A percentile compares a stretch with the other conserved stretches of the same genome.
Evolutionary conservation across 2,797 vertebrate species (phyloP).

Genomic region (Oceanodroma leucorhoa): DNA sequence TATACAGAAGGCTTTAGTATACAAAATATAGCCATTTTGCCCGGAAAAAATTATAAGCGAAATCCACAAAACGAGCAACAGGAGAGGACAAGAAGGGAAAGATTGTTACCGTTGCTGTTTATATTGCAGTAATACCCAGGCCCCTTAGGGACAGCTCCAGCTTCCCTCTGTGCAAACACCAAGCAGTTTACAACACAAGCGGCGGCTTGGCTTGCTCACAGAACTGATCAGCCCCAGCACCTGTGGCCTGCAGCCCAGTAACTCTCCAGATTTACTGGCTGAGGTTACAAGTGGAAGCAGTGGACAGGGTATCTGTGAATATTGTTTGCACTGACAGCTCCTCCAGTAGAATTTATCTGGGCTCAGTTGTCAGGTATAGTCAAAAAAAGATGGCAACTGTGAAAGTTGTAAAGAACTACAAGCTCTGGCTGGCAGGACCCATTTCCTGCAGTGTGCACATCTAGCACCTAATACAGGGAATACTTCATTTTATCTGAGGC

Average conservation of each 20-base stretch:
- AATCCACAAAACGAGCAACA: neutral
- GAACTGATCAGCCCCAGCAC: neutral
- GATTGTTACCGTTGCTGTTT: accelerated
- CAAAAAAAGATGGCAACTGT: neutral
- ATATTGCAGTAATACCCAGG: neutral
- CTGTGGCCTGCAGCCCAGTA: neutral
- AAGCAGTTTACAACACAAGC: accelerated
- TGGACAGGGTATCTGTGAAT: neutral
- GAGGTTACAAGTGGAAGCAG: neutral
- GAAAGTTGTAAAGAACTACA: neutral
- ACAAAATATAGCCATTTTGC: neutral
- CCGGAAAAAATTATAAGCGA: neutral
- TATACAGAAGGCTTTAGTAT: neutral
- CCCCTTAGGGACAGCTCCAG: neutral
- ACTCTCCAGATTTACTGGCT: neutral
- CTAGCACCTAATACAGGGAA: neutral
- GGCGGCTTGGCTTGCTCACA: accelerated
- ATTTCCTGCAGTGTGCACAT: neutral
- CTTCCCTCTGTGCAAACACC: accelerated
- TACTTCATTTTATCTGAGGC: neutral
- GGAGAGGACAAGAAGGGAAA: neutral
- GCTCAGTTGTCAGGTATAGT: neutral
- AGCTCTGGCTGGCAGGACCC: neutral
- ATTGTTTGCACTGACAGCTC: neutral
- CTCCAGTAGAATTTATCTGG: neutral